These are phyloP conservation scores for Cygnus buccinator DNA, from an alignment of 2,113 vertebrate genomes.

Conservation along the genomic window DNA sequence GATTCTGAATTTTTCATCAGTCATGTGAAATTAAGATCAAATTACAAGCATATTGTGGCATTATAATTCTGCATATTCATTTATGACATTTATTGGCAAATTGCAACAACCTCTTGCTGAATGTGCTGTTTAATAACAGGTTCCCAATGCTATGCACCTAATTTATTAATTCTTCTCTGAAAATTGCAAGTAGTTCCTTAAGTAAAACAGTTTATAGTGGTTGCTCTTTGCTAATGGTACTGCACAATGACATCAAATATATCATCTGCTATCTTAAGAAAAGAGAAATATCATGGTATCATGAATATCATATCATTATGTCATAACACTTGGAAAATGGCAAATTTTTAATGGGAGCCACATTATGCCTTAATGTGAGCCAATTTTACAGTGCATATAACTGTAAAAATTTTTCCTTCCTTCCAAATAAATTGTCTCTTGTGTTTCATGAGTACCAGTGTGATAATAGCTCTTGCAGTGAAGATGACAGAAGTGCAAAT, in stretches of 20 bases:
- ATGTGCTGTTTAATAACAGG: not conserved
- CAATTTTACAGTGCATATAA: slow-evolving; percentile 38
- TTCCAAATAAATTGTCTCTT: slow-evolving; percentile 24
- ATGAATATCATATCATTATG: slow-evolving; percentile 13
- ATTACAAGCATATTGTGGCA: not conserved
- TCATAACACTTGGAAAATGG: slow-evolving; percentile 27
- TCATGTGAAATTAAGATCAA: slow-evolving; percentile 25
- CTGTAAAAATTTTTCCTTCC: slow-evolving; percentile 29
- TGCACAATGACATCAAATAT: not conserved
- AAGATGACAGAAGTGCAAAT: not conserved
- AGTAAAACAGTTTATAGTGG: not conserved
- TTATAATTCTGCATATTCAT: not conserved
- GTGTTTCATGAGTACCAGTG: not conserved
- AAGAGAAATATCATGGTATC: not conserved
- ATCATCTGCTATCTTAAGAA: not conserved
- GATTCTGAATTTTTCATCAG: slow-evolving; percentile 52
- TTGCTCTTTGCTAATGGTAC: not conserved
- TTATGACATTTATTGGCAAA: not conserved
- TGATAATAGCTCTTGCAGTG: not conserved
- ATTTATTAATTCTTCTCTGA: not conserved
- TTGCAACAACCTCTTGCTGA: not conserved
- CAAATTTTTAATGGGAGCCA: slow-evolving; percentile 45
- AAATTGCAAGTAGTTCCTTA: not conserved
- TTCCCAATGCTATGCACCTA: not conserved
- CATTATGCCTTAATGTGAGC: slow-evolving; percentile 31